A percentile compares a stretch with the other conserved stretches of the same genome.
These are phyloP conservation scores for Petroica traversi DNA, from an alignment of 2,113 vertebrate species.

Conservation along the genomic window DNA sequence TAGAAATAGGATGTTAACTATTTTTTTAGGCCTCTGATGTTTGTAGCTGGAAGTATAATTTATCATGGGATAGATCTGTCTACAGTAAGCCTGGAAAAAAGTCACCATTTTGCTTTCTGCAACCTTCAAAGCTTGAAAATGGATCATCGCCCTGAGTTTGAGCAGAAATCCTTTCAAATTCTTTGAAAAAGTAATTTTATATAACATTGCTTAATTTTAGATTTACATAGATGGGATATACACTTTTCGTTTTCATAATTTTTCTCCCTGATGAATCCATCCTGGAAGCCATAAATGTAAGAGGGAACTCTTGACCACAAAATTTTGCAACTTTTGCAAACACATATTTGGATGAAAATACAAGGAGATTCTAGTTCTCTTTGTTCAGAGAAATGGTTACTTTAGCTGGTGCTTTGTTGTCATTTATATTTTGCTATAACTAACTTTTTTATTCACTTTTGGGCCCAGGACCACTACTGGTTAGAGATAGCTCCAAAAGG, in stretches of 20 bases:
- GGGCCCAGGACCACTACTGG: background rate
- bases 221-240: background rate
- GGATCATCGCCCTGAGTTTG: background rate
- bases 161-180: background rate
- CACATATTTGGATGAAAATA: background rate
- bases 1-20: background rate
- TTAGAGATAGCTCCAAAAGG: background rate
- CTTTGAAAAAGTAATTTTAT: background rate
- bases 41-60: background rate
- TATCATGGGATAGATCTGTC: background rate
- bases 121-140: background rate
- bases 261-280: background rate
- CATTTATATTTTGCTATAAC: background rate
- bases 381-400: background rate
- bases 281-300: background rate
- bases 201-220: background rate
- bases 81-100: background rate
- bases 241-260: background rate
- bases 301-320: background rate
- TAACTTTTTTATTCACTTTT: background rate
- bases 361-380: background rate
- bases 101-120: accelerated
- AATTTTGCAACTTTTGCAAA: background rate
- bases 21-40: background rate
- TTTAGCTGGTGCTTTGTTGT: background rate